Percentiles rank a stretch among this genome's conserved stretches.
These are phyloP conservation scores for Allygus modestus DNA, from an alignment of 2,888 invertebrate genomes.

Conservation along the genomic window DNA sequence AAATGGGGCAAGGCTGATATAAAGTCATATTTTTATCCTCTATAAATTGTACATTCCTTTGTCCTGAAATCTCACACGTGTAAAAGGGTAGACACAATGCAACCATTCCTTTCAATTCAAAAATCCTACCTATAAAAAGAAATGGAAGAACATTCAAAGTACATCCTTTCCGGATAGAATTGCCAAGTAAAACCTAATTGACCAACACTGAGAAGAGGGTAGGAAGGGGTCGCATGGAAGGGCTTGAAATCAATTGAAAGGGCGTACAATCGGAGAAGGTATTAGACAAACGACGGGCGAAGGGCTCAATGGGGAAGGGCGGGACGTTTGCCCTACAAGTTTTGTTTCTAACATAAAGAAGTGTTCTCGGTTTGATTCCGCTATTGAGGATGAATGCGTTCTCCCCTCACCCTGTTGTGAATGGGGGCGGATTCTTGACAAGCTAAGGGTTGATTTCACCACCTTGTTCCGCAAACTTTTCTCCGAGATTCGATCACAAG, in stretches of 20 bases:
- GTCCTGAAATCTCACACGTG: too few species aligned
- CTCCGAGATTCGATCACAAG: constrained; percentile 7
- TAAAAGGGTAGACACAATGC: background rate
- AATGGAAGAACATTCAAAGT: constrained; percentile 42
- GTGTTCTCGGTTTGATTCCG: constrained; percentile 55
- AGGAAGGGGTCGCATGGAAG: constrained; percentile 37
- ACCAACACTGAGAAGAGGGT: constrained; percentile 18
- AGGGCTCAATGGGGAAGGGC: constrained; percentile 52
- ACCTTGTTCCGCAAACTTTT: constrained; percentile 55
- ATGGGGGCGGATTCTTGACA: constrained; percentile 55
- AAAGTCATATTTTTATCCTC: too few species aligned
- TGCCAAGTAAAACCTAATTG: constrained; percentile 60
- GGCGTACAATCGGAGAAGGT: constrained; percentile 48
- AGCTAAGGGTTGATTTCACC: constrained; percentile 55
- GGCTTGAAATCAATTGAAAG: constrained; percentile 59
- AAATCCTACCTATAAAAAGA: background rate
- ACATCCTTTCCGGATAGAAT: constrained; percentile 59
- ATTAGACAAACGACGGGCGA: constrained; percentile 50
- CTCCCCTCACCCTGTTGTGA: constrained; percentile 19
- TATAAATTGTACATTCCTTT: too few species aligned
- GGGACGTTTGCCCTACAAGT: constrained; percentile 58
- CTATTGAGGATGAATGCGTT: constrained; percentile 26
- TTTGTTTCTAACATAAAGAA: constrained; percentile 59
- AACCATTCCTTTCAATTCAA: background rate
- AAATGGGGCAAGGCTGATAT: too few species aligned